A percentile compares a stretch with the other conserved stretches of the same genome.
Conservation (phyloP, 2,797 vertebrate genomes). For the Arrhamphus sclerolepis region DNA sequence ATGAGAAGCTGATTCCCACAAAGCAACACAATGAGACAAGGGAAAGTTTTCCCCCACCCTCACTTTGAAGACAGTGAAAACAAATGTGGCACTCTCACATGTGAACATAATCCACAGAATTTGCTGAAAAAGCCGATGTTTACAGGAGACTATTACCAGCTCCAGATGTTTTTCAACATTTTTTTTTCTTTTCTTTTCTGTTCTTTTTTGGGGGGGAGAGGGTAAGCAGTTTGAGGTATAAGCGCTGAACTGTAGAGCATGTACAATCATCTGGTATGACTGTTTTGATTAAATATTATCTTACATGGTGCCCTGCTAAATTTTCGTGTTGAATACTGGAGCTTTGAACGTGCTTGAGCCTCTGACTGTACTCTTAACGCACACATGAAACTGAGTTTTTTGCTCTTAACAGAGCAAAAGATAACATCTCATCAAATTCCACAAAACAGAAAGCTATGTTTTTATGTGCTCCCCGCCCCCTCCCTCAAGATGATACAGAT, state of each 20-base stretch:
- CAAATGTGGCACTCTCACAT: conserved; percentile 48
- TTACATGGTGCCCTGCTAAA: not conserved
- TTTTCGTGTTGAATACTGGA: conserved; percentile 13
- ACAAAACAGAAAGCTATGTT: not conserved
- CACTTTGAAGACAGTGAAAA: conserved; percentile 55
- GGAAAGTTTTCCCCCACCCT: conserved; percentile 42
- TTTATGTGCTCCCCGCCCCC: no score
- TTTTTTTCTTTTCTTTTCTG: not conserved
- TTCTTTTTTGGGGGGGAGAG: conserved; percentile 4
- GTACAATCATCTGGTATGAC: conserved; percentile 8
- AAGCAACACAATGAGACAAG: conserved; percentile 47
- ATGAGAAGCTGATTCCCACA: conserved; percentile 34
- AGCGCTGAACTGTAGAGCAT: conserved; percentile 6
- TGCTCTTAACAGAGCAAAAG: conserved; percentile 19
- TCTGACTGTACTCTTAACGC: conserved; percentile 18
- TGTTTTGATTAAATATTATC: conserved; percentile 24
- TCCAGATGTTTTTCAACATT: conserved; percentile 22
- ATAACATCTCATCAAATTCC: conserved; percentile 20
- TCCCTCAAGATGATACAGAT: not conserved
- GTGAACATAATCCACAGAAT: conserved; percentile 44
- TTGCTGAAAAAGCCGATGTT: conserved; percentile 31
- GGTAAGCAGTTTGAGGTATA: conserved; percentile 10
- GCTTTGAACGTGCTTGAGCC: conserved; percentile 3
- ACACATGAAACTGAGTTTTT: conserved; percentile 20
- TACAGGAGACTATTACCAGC: conserved; percentile 13